phyloP scores from a whole-genome alignment of 2,797 vertebrate species.

The Periophthalmus magnuspinnatus region DNA sequence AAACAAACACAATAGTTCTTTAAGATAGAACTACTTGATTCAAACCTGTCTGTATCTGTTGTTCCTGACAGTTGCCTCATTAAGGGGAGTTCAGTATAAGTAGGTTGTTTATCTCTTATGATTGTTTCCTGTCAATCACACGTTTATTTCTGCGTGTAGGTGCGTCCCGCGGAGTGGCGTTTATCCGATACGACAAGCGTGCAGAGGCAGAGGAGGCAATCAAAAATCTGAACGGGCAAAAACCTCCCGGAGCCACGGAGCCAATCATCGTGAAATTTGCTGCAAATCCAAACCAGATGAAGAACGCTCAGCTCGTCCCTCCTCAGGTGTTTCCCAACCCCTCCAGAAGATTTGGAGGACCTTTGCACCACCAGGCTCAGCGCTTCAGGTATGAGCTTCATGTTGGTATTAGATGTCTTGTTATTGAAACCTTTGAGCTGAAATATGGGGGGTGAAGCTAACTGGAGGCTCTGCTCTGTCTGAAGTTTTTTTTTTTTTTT shows the following conservation, averaged over 20 bases:
- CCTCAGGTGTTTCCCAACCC: constrained; percentile 97
- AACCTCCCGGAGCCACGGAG: constrained; percentile 90
- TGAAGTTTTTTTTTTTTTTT: too few species aligned
- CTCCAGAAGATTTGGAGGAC: constrained; percentile 91
- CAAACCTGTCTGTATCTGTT: too few species aligned
- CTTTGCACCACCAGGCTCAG: constrained; percentile 96
- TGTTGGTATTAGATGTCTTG: neutral
- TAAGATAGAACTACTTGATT: too few species aligned
- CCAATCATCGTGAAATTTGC: constrained; percentile 97
- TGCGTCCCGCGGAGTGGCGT: constrained; percentile 93
- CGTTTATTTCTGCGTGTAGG: constrained; percentile 68
- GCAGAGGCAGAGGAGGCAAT: constrained; percentile 97
- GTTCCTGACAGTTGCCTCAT: too few species aligned
- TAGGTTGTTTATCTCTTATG: too few species aligned
- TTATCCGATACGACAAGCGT: constrained; percentile 96
- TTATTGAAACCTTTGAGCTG: too few species aligned
- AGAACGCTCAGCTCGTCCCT: constrained; percentile 94
- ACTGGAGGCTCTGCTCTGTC: too few species aligned
- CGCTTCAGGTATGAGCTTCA: constrained; percentile 86
- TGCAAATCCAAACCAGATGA: constrained; percentile 96
- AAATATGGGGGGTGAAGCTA: too few species aligned
- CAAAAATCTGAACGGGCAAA: constrained; percentile 95
- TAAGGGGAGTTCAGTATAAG: too few species aligned
- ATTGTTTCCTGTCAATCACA: constrained; percentile 29
- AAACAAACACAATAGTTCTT: too few species aligned